phyloP scores from a whole-genome alignment of 2,113 vertebrate species.

The Lutjanus erythropterus region DNA sequence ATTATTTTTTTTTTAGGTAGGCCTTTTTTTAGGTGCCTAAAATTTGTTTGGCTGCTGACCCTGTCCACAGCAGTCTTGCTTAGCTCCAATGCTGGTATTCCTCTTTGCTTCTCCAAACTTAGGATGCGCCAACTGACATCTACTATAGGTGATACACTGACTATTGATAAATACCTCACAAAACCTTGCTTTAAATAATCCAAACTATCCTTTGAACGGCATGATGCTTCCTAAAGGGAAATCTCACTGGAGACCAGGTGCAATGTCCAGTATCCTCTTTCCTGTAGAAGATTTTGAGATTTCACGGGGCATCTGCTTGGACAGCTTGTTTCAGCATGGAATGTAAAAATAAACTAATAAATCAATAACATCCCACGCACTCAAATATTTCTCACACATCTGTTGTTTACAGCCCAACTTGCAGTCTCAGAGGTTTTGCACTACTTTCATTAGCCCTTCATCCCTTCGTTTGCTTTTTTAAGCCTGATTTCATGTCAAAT shows the following conservation, averaged over 20 bases:
- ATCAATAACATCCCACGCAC: slow-evolving; percentile 41
- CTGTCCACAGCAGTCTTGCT: no score
- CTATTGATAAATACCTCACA: no score
- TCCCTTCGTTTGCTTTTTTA: slow-evolving; percentile 33
- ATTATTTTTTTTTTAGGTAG: no score
- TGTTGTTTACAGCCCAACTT: slow-evolving; percentile 61
- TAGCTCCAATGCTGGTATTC: no score
- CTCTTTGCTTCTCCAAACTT: no score
- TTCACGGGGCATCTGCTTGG: slow-evolving; percentile 50
- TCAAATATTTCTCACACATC: slow-evolving; percentile 58
- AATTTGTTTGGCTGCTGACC: no score
- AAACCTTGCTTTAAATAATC: no score
- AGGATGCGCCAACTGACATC: no score
- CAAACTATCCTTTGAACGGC: no score
- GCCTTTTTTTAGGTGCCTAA: no score
- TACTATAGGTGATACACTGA: no score
- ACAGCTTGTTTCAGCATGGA: slow-evolving; percentile 28
- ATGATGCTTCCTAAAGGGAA: no score
- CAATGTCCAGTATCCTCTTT: slow-evolving; percentile 19
- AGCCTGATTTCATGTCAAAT: neutral
- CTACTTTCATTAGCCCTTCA: slow-evolving; percentile 5
- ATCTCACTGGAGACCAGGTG: slow-evolving; percentile 41
- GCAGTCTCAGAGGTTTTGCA: slow-evolving; percentile 11
- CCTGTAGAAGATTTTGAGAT: slow-evolving; percentile 22
- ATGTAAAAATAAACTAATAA: slow-evolving; percentile 49